Evolutionary conservation across 2,113 vertebrate genomes (phyloP), one percentile per base, ranked within the genome.

Genomic region (Microcebus murinus): DNA sequence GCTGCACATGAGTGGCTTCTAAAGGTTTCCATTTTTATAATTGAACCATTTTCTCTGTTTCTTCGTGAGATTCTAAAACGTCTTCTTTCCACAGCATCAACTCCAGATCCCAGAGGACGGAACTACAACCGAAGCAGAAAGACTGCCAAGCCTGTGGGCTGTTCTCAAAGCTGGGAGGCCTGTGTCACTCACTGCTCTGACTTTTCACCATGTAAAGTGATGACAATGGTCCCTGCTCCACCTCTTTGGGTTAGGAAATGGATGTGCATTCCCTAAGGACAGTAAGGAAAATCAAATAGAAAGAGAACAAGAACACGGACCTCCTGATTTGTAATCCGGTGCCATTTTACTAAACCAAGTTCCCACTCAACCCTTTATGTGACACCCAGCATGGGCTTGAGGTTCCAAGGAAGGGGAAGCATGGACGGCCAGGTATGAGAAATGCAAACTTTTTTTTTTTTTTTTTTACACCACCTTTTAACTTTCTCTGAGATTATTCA

Each of bases 301-400:
- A 67, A 7, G 25, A 68, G 11, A 48, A 42, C 3, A 63, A 12
- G 48, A 76, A 34, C 17, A 45, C 2, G 6, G 6, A 4, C 25
- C 20, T 82, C 21, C 27, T 80, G 4, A 31, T 67, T 79, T 21
- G 39, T 39, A 42, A 57, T 5, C 9, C 1, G 52, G 14, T 29
- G 14, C 6, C n/a, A 23, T 55, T 45, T 52, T 23, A 42, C 73
- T 42, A 8, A 5, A 52, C 17, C 20, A 55, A 39, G 52, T 4
- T 17, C 80, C 15, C 5, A 0, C 9, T 39, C 1, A 31, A 1
- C 2, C 6, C 4, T 1, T 77, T 11, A 50, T 48, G 2, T 20
- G 42, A 27, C 20, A 73, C 39, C 21, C n/a, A 65, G 42, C 39
- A 88, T 5, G 25, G 52, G 25, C 11, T 55, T 55, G 25, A 74